A percentile compares a stretch with the other conserved stretches of the same genome.
phyloP scores from a whole-genome alignment of 2,113 vertebrate species.

The Chitala chitala region DNA sequence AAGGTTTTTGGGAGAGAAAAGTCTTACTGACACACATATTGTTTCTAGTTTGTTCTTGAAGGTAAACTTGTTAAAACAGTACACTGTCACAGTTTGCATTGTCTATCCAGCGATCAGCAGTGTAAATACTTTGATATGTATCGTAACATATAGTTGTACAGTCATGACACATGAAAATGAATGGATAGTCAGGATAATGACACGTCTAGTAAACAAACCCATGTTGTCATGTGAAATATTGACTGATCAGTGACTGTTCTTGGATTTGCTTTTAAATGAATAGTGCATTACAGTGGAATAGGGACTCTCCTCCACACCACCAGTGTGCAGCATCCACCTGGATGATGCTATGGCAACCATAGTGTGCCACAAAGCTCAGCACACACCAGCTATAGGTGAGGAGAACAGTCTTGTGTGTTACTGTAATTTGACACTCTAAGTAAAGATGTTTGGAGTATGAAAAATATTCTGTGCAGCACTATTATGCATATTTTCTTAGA shows the following conservation, averaged over 20 bases:
- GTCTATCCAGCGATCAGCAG: neutral
- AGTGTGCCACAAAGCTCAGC: no score
- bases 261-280: neutral
- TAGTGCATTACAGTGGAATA: no score
- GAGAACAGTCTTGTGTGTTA: no score
- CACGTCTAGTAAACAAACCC: neutral
- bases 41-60: neutral
- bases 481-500: neutral
- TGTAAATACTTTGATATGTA: neutral
- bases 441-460: neutral
- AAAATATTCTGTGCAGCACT: neutral
- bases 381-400: neutral
- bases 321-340: no score
- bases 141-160: neutral
- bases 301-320: no score
- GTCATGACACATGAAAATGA: slow-evolving; percentile 7
- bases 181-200: neutral
- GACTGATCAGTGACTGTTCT: neutral
- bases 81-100: neutral
- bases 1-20: neutral
- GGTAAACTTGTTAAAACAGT: neutral
- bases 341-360: no score
- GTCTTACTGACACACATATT: neutral
- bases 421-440: no score
- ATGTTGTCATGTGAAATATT: slow-evolving; percentile 2